Evolutionary conservation across 2,797 vertebrate species (phyloP), one percentile per base, ranked within the genome.

Genomic region (Rallus crepitans): DNA sequence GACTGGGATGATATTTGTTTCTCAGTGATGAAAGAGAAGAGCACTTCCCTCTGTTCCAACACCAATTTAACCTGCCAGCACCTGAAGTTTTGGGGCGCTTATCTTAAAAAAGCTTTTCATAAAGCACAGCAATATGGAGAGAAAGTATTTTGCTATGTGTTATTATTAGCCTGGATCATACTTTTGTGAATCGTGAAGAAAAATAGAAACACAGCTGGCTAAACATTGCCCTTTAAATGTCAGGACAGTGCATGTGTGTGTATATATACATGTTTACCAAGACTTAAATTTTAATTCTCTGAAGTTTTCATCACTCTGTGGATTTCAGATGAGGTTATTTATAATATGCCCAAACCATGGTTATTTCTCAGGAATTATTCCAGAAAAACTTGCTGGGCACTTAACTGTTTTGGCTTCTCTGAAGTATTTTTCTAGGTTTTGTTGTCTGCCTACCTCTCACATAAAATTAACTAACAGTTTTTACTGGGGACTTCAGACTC

Each of bases 141-240:
- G 75, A 80, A 89, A 13, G 23, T 33, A 68, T 92, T 84, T 91
- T 1, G 4, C 11, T 66, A 13, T 68, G 70, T 60, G 53, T 82
- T 93, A 84, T 84, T 93, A 84, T 89, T 92, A 85, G 31, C 37
- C 33, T 75, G 33, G 48, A 75, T 73, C 18, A 50, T 66, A 85
- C 25, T 87, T 93, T 53, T 77, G 56, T 85, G 79, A 83, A 82
- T 85, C 33, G 37, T 52, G 64, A 91, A 80, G 53, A 30, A 89
- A 95, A 93, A 85, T 2, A 92, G 78, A 92, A 94, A 87, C 57
- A 77, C 73, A 94, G 66, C 84, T 95, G 94, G 84, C 57, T 89
- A 94, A 75, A 35, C 71, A 89, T 40, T 93, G 75, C 57, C 75
- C 75, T 96, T 95, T 91, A 88, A 94, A 96, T 96, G 78, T 92